phyloP scores from a whole-genome alignment of 2,888 invertebrate species.

The Bursaphelenchus okinawaensis region DNA sequence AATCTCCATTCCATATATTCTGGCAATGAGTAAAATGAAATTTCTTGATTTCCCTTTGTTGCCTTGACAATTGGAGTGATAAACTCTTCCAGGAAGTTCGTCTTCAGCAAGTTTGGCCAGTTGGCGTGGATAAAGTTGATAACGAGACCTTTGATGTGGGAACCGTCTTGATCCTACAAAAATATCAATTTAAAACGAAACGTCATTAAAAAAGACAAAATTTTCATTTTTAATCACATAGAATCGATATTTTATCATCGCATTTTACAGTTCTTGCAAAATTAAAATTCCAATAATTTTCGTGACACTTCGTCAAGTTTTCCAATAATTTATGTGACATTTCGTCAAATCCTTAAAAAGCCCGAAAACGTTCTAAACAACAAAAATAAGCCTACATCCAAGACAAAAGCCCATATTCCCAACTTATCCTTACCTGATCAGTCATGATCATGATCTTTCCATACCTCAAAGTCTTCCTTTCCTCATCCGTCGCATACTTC shows the following conservation, averaged over 20 bases:
- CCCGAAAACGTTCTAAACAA: no score
- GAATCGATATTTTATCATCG: no score
- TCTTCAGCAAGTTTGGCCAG: constrained; percentile 84
- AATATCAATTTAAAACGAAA: not conserved
- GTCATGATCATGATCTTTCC: constrained; percentile 99
- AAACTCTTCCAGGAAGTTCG: constrained; percentile 84
- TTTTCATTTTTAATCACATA: not conserved
- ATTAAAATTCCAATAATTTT: no score
- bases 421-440: constrained; percentile 89
- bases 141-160: constrained; percentile 93
- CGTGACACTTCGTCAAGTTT: not conserved
- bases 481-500: constrained; percentile 77
- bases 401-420: no score
- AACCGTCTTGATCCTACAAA: constrained; percentile 79
- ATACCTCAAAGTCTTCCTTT: constrained; percentile 82
- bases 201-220: not conserved
- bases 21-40: constrained; percentile 89
- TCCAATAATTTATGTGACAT: not conserved
- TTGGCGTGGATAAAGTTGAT: constrained; percentile 98
- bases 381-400: no score
- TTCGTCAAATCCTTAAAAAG: no score
- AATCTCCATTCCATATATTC: constrained; percentile 97
- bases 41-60: constrained; percentile 72
- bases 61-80: constrained; percentile 97
- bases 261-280: not conserved